Conservation (phyloP, 2,888 invertebrate species). For the Xestia c-nigrum region DNA sequence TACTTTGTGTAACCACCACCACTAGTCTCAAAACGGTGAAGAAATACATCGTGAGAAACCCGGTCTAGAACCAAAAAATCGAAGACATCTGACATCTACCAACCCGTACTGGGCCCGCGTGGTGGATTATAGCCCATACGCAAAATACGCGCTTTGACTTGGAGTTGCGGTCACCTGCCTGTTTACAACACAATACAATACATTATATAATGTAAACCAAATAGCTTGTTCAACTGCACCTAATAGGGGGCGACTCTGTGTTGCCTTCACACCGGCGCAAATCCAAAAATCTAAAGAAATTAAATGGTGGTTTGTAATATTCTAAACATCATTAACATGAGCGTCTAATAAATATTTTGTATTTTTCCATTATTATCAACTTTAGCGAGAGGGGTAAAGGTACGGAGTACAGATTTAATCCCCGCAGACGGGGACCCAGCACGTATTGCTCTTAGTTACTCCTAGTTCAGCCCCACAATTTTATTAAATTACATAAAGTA, state of each 20-base stretch:
- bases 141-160: no score
- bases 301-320: neutral
- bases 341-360: slow-evolving; percentile 42
- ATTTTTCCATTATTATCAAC: slow-evolving; percentile 53
- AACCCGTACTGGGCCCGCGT: no score
- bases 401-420: slow-evolving; percentile 62
- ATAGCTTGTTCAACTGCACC: no score
- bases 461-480: slow-evolving; percentile 44
- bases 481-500: slow-evolving; percentile 44
- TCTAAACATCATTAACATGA: slow-evolving; percentile 27
- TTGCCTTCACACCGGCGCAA: neutral
- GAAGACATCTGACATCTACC: no score
- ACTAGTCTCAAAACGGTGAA: no score
- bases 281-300: neutral
- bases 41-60: no score
- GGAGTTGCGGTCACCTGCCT: no score
- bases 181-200: no score
- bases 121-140: no score
- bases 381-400: slow-evolving; percentile 53
- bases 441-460: slow-evolving; percentile 62
- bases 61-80: no score
- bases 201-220: no score
- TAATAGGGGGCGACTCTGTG: neutral
- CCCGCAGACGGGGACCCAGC: slow-evolving; percentile 62
- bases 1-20: no score